Percentiles rank a stretch among this genome's conserved stretches.
Conservation (phyloP, 2,113 vertebrate species). For the Alethe castanea region DNA sequence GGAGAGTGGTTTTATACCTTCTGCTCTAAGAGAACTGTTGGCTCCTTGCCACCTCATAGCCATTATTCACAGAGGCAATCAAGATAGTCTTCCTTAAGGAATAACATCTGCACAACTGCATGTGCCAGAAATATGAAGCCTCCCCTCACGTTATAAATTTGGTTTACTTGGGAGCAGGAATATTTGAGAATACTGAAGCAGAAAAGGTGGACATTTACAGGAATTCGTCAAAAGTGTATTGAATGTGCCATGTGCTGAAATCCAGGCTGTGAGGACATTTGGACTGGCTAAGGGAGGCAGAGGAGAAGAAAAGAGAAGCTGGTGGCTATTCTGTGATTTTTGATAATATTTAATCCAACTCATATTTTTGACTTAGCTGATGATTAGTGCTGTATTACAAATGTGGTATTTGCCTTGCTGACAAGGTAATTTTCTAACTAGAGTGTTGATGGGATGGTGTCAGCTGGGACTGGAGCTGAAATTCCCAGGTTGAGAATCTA, state of each 20-base stretch:
- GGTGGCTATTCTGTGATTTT: background rate
- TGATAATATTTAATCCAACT: background rate
- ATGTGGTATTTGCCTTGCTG: background rate
- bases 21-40: slow-evolving; percentile 77
- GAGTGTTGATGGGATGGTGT: background rate
- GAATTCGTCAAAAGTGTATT: slow-evolving; percentile 41
- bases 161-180: slow-evolving; percentile 70
- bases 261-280: background rate
- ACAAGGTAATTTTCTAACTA: slow-evolving; percentile 24
- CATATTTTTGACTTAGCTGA: background rate
- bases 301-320: background rate
- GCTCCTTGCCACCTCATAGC: slow-evolving; percentile 68
- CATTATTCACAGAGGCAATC: slow-evolving; percentile 80
- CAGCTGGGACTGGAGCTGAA: background rate
- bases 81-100: slow-evolving; percentile 77
- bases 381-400: background rate
- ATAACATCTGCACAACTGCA: slow-evolving; percentile 79
- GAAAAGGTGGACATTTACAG: slow-evolving; percentile 42
- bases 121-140: slow-evolving; percentile 71
- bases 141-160: slow-evolving; percentile 69
- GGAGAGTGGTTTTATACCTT: slow-evolving; percentile 79
- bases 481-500: slow-evolving; percentile 22
- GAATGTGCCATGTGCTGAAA: slow-evolving; percentile 47
- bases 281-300: background rate
- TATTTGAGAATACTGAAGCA: slow-evolving; percentile 58